Evolutionary conservation across 1,140 invertebrate species (phyloP), one percentile per base, ranked within the genome.

Genomic region (Colletes latitarsis): DNA sequence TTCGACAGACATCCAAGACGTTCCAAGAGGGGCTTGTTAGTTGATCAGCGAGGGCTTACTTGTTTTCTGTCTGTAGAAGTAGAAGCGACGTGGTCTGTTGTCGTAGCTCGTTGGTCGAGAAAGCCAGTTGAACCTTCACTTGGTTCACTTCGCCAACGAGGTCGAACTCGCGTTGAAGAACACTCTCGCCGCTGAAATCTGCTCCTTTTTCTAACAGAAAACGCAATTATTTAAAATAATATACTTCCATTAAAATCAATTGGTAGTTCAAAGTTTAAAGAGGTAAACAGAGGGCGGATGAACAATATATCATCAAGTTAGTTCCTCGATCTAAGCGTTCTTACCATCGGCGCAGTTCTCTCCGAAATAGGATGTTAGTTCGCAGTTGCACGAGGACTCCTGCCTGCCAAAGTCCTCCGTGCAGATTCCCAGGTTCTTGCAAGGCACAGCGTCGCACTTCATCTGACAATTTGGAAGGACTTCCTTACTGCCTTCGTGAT

Each of bases 321-420:
- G n/a, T n/a, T n/a, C n/a, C n/a, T n/a, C n/a, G n/a, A n/a, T n/a
- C n/a, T n/a, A n/a, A 30, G 30, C 30, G 30, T 30, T 30, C 30
- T 87, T 92, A 95, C 95, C 95, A 89, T 95, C 94, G 19, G 93
- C 94, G 84, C 95, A 96, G 69, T 93, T 86, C 87, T 98, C 96
- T 58, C 97, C 97, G 86, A 97, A 96, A 90, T 97, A 98, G 71
- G 97, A 98, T 6, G 97, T 98, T 21, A 96, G 94, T 77, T 97
- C 96, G 88, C 98, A 99, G 83, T 98, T 96, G 90, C 98, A 99
- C 8, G 96, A 96, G 77, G 96, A 97, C 82, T 96, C 95, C 71
- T 96, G 96, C 69, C 96, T 96, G n/a, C 95, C 95, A 90, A 98
- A 98, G 90, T 98, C 96, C 91, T 99, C 98, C 10, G 96, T 96